Conservation (phyloP, 2,113 vertebrate species). For the Tupaia tana region DNA sequence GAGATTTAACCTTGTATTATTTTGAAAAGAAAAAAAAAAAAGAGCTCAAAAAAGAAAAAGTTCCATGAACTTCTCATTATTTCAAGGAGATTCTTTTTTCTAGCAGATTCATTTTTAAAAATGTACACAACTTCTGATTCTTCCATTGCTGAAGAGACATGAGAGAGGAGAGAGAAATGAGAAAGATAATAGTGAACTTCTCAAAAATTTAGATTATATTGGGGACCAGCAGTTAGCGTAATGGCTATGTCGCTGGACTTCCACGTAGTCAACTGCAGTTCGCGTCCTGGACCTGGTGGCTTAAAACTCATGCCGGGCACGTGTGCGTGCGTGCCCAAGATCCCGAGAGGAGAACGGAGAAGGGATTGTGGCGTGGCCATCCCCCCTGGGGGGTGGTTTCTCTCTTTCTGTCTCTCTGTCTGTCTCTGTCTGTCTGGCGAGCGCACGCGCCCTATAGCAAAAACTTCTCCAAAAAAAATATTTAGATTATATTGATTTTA, state of each 20-base stretch:
- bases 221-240: too few relatives aligned
- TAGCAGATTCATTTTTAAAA: conserved; percentile 1
- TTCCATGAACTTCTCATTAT: conserved; percentile 59
- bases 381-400: too few relatives aligned
- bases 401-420: too few relatives aligned
- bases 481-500: neutral
- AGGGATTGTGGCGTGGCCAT: too few relatives aligned
- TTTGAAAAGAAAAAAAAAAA: conserved; percentile 18
- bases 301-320: too few relatives aligned
- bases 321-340: too few relatives aligned
- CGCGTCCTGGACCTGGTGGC: too few relatives aligned
- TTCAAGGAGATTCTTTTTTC: conserved; percentile 38
- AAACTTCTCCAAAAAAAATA: neutral
- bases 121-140: neutral
- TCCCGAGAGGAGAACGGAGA: too few relatives aligned
- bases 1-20: conserved; percentile 52
- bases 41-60: conserved; percentile 46
- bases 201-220: conserved; percentile 28
- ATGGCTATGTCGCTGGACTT: too few relatives aligned
- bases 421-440: too few relatives aligned
- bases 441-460: too few relatives aligned
- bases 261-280: too few relatives aligned
- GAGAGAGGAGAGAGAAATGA: neutral
- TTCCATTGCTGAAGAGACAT: neutral
- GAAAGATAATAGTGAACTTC: neutral